Evolutionary conservation across 2,888 invertebrate genomes (phyloP).

Genomic region (Masnerella sp.): DNA sequence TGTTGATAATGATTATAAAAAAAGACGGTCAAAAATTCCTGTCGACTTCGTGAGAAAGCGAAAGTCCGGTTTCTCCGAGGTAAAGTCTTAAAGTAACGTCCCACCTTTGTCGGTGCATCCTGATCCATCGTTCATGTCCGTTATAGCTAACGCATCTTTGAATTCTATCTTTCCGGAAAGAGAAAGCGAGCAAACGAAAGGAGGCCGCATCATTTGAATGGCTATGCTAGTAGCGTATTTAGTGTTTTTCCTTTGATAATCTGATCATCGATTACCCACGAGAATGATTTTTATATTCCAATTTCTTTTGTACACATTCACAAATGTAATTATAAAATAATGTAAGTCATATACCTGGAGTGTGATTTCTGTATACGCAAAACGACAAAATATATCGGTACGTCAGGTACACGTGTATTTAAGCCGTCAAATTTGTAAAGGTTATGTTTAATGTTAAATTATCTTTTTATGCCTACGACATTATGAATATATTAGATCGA

Average conservation of each 20-base stretch:
- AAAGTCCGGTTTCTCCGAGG: constrained; percentile 61
- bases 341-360: too few species aligned
- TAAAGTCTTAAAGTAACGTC: constrained; percentile 54
- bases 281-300: constrained; percentile 52
- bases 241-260: constrained; percentile 53
- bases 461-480: too few species aligned
- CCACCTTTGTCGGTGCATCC: constrained; percentile 54
- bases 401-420: too few species aligned
- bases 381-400: too few species aligned
- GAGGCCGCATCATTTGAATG: constrained; percentile 69
- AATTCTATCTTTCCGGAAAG: constrained; percentile 64
- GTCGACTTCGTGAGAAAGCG: constrained; percentile 59
- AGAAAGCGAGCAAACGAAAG: constrained; percentile 71
- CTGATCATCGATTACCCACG: constrained; percentile 51
- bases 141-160: constrained; percentile 55
- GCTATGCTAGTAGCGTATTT: constrained; percentile 59
- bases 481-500: too few species aligned
- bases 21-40: constrained; percentile 40
- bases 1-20: constrained; percentile 33
- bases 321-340: too few species aligned
- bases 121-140: constrained; percentile 58
- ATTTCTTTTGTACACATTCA: constrained; percentile 7
- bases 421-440: too few species aligned
- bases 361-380: too few species aligned
- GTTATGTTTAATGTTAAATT: too few species aligned